phyloP scores from a whole-genome alignment of 1,140 invertebrate genomes.

The Propsilocerus akamusi region DNA sequence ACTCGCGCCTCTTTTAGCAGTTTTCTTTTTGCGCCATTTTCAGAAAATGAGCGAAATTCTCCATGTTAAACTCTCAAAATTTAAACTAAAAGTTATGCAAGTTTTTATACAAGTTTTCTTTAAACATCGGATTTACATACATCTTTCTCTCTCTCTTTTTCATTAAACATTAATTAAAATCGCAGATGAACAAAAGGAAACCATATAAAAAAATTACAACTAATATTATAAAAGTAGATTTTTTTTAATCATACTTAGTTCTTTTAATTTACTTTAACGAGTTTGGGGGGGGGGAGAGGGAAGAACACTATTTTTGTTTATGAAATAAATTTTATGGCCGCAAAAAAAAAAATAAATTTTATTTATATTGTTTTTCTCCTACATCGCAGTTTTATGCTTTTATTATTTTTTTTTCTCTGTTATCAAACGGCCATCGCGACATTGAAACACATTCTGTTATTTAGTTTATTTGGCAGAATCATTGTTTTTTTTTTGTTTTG shows the following conservation, averaged over 20 bases:
- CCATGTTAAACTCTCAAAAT: too few species aligned
- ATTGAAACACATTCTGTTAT: too few species aligned
- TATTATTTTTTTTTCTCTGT: too few species aligned
- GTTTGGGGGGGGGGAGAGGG: background rate
- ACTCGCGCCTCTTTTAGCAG: slow-evolving; percentile 2
- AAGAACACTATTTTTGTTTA: slow-evolving; percentile 2
- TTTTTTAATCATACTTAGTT: background rate
- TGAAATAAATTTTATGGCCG: background rate
- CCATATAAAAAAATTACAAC: background rate
- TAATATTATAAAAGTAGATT: background rate
- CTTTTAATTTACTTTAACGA: background rate
- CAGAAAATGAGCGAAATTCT: background rate
- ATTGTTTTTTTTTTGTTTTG: background rate
- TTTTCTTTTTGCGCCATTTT: background rate
- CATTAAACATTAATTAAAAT: background rate
- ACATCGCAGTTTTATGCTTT: too few species aligned
- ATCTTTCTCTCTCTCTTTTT: background rate
- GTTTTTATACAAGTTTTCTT: too few species aligned
- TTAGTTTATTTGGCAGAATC: slow-evolving; percentile 2
- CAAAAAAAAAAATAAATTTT: too few species aligned
- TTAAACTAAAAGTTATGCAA: too few species aligned
- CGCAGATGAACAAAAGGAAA: background rate
- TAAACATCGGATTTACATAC: background rate
- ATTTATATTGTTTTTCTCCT: too few species aligned
- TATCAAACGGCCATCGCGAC: too few species aligned